Conservation (phyloP, 2,888 invertebrate genomes). For the Dynastes maya region DNA sequence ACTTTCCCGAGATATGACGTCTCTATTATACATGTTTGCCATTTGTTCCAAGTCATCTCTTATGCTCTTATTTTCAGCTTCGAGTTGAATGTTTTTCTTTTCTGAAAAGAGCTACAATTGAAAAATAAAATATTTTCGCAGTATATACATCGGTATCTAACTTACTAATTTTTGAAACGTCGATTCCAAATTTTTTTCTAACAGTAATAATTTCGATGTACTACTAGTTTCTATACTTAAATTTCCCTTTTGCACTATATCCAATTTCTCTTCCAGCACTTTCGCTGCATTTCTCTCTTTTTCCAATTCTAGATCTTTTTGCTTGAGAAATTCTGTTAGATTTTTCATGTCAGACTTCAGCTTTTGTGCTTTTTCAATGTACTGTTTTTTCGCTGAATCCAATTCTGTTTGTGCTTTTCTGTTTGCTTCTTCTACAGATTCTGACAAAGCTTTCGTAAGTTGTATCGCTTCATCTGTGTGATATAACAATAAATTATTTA, state of each 20-base stretch:
- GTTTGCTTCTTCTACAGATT: constrained; percentile 74
- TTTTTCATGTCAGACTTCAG: constrained; percentile 74
- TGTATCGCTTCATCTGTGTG: constrained; percentile 72
- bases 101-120: constrained; percentile 72
- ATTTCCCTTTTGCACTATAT: constrained; percentile 69
- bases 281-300: constrained; percentile 73
- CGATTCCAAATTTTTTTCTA: constrained; percentile 74
- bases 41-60: constrained; percentile 75
- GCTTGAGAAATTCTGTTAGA: constrained; percentile 74
- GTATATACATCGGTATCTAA: constrained; percentile 35
- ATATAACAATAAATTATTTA: background rate
- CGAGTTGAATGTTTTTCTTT: constrained; percentile 74
- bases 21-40: constrained; percentile 73
- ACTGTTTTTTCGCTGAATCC: constrained; percentile 73
- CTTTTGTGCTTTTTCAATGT: constrained; percentile 75
- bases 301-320: constrained; percentile 74
- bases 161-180: constrained; percentile 76
- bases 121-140: background rate
- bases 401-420: constrained; percentile 75
- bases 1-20: constrained; percentile 74
- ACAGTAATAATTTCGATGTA: constrained; percentile 68
- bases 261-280: constrained; percentile 73
- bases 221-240: constrained; percentile 64
- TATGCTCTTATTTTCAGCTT: constrained; percentile 75
- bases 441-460: constrained; percentile 72